Conservation (phyloP, 2,888 invertebrate genomes). For the Macaria liturata region DNA sequence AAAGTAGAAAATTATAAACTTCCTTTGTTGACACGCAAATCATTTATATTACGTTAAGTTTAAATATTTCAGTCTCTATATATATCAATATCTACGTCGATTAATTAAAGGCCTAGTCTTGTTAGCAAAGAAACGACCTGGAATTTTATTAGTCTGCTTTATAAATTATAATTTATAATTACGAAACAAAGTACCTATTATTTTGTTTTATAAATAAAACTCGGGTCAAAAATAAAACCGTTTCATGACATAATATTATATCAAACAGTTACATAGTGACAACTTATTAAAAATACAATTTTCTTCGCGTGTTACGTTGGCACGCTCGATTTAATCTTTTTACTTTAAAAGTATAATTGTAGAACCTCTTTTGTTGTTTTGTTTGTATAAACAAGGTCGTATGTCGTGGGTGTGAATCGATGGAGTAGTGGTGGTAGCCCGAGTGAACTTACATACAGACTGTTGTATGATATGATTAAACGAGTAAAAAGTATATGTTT, state of each 20-base stretch:
- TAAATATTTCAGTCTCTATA: no score
- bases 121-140: no score
- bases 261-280: slow-evolving; percentile 21
- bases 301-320: slow-evolving; percentile 41
- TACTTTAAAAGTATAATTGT: slow-evolving; percentile 38
- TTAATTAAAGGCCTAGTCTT: no score
- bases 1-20: no score
- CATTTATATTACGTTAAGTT: no score
- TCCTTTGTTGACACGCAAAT: no score
- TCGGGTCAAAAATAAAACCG: not conserved
- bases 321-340: slow-evolving; percentile 38
- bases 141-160: no score
- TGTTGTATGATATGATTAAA: no score
- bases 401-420: slow-evolving; percentile 28
- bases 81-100: no score
- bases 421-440: not conserved
- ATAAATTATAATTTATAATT: no score
- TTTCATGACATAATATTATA: not conserved
- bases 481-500: no score
- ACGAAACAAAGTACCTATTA: not conserved
- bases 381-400: slow-evolving; percentile 30
- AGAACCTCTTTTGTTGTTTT: slow-evolving; percentile 33
- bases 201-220: not conserved
- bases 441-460: no score
- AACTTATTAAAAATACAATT: slow-evolving; percentile 13